Base-by-base conservation (phyloP, 1,140 invertebrate genomes). In the Nylanderia fulva region DNA sequence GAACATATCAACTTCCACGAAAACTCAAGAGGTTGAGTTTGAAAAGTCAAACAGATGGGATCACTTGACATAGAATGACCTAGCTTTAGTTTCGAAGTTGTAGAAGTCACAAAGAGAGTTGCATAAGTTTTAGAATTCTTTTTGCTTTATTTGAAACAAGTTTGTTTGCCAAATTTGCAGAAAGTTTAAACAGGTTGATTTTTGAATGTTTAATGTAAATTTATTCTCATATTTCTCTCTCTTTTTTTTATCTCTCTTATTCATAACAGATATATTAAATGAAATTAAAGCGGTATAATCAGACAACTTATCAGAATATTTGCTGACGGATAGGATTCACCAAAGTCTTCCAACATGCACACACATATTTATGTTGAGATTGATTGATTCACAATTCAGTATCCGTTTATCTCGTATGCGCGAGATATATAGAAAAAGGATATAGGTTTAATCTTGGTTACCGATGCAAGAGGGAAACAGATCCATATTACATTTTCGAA, bases 401-500 rank as follows among this genome's bases (percentile, higher is more conserved):
- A 52, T 48, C 33, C 9, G 13, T 79, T 66, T 66, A 68, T 63
- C 63, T 77, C 33, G 42, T 68, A 29, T 66, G 29, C 33, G 36
- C 2, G 18, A n/a, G 58, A 80, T 27, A 80, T 27, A 68, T n/a
- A 33, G 21, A 24, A 76, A 54, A 56, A 71, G 42, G 33, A 36
- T 1, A 42, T 13, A 13, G 24, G 76, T 56, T 88, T 88, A 89
- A 89, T 89, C 63, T 56, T 56, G 27, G 11, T 11, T 18, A 60
- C 61, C 29, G 84, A 56, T 68, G 75, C 61, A 13, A 6, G 54
- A 48, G 13, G 45, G n/a, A 63, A 24, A 29, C n/a, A n/a, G n/a
- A 63, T 54, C 21, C 86, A 83, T 77, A 88, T 88, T 88, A 89
- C 56, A 88, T 88, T 77, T 39, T n/a, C 60, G 52, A 18, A 39